Percentiles rank a stretch among this genome's conserved stretches.
Evolutionary conservation across 1,140 invertebrate species (phyloP).

Genomic region (Globodera ellingtonae): DNA sequence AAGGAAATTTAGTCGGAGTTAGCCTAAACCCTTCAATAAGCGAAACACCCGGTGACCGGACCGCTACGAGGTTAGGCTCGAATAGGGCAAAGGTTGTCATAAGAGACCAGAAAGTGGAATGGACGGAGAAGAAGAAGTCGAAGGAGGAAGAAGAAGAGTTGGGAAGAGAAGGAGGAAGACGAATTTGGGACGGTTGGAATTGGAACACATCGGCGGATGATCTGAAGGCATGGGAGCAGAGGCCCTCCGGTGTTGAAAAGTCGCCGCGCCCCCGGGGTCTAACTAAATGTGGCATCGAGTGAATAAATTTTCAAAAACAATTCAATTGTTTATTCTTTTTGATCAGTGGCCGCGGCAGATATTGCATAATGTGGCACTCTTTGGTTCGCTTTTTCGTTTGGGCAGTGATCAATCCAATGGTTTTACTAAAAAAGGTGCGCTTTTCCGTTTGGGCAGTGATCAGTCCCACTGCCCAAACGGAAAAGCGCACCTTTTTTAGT

Average conservation of each 20-base stretch:
- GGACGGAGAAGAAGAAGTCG: neutral
- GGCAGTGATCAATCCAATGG: neutral
- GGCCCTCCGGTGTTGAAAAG: too few relatives aligned
- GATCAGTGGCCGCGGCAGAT: too few relatives aligned
- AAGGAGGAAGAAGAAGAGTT: neutral
- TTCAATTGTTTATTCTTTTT: too few relatives aligned
- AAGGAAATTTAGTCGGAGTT: too few relatives aligned
- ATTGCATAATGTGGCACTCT: too few relatives aligned
- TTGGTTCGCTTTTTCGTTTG: neutral
- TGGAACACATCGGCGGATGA: neutral
- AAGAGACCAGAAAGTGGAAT: neutral
- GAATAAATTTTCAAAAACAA: too few relatives aligned
- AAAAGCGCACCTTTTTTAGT: too few relatives aligned
- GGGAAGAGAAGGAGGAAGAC: neutral
- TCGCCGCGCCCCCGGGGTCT: too few relatives aligned
- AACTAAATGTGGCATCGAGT: too few relatives aligned
- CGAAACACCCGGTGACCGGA: too few relatives aligned
- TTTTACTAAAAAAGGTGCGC: neutral
- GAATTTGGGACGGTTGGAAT: neutral
- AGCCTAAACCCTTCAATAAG: too few relatives aligned
- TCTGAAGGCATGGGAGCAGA: neutral
- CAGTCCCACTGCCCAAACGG: neutral
- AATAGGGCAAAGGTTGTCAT: neutral
- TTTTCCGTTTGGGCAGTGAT: neutral
- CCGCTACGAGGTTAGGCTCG: too few relatives aligned